Conservation (phyloP, 2,113 vertebrate species). For the Glaucidium brasilianum region DNA sequence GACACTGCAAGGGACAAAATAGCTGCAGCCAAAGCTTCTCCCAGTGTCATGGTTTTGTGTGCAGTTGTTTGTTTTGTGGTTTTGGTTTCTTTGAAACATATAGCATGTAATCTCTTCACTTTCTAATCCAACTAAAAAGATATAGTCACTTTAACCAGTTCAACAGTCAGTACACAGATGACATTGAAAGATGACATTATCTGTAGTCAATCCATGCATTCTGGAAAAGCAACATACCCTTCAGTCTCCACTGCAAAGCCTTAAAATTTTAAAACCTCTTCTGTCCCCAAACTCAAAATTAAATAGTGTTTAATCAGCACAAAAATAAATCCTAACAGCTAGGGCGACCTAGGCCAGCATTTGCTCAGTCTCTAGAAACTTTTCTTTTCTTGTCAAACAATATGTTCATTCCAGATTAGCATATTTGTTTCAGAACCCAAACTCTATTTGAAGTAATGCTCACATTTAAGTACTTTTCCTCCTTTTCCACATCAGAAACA, state of each 20-base stretch:
- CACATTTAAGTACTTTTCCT: background rate
- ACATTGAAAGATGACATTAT: background rate
- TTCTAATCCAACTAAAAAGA: background rate
- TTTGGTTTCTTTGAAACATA: background rate
- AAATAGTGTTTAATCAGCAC: background rate
- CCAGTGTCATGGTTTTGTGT: background rate
- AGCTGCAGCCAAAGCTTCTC: background rate
- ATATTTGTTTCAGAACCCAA: background rate
- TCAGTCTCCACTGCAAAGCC: background rate
- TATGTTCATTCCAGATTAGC: background rate
- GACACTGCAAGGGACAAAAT: background rate
- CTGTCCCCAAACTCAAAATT: background rate
- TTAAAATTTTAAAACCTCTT: background rate
- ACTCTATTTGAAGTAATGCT: background rate
- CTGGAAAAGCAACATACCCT: background rate
- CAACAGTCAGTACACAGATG: background rate
- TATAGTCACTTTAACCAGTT: background rate
- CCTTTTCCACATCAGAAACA: background rate
- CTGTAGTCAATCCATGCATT: background rate
- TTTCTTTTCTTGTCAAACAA: background rate
- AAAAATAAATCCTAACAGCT: background rate
- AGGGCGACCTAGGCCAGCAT: background rate
- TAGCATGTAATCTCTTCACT: background rate
- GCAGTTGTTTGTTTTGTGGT: background rate
- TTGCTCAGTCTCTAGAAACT: background rate